Evolutionary conservation across 2,888 invertebrate species (phyloP).

Genomic region (Chouioia cunea): DNA sequence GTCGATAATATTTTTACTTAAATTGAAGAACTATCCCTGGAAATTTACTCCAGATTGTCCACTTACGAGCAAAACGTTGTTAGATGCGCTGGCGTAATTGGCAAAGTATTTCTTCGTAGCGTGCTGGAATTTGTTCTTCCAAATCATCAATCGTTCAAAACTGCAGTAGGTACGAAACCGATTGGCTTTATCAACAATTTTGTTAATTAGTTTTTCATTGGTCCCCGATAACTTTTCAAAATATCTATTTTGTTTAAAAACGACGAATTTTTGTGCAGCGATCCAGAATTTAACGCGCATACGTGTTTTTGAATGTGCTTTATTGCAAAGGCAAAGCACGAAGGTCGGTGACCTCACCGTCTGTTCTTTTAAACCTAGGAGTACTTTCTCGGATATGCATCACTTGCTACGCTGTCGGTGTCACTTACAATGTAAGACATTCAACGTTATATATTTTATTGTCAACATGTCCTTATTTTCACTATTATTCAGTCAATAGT

Average conservation of each 20-base stretch:
- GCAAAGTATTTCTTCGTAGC: slow-evolving; percentile 71
- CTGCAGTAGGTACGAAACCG: slow-evolving; percentile 46
- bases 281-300: slow-evolving; percentile 72
- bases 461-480: not conserved
- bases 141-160: slow-evolving; percentile 69
- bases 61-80: slow-evolving; percentile 74
- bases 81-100: slow-evolving; percentile 74
- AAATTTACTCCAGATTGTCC: slow-evolving; percentile 66
- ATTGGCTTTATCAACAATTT: not conserved
- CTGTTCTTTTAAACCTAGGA: slow-evolving; percentile 45
- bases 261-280: slow-evolving; percentile 68
- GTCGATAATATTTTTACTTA: not conserved
- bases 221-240: too few relatives aligned
- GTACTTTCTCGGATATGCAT: slow-evolving; percentile 58
- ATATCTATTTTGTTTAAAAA: slow-evolving; percentile 1
- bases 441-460: slow-evolving; percentile 20
- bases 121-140: slow-evolving; percentile 72
- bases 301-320: slow-evolving; percentile 72
- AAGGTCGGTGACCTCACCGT: slow-evolving; percentile 50
- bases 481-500: too few relatives aligned
- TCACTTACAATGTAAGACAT: slow-evolving; percentile 45
- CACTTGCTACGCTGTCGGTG: slow-evolving; percentile 54
- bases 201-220: not conserved
- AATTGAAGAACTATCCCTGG: slow-evolving; percentile 54
- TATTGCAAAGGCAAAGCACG: slow-evolving; percentile 51